phyloP scores from a whole-genome alignment of 2,888 invertebrate genomes.

The Erpobdella octoculata region DNA sequence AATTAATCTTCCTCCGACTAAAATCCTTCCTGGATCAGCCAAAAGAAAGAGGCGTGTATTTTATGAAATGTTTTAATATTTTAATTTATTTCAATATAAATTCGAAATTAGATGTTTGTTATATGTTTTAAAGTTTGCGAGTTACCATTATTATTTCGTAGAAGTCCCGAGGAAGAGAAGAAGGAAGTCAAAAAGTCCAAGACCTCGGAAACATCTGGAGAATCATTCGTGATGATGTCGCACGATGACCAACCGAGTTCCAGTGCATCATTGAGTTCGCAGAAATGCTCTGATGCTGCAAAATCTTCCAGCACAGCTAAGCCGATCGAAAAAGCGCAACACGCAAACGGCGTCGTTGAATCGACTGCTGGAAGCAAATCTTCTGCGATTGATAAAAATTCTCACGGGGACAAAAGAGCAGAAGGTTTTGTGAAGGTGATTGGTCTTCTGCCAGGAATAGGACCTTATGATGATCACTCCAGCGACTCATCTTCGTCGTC shows the following conservation, averaged over 20 bases:
- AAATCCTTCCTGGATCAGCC: neutral
- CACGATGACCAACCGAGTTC: too few species aligned
- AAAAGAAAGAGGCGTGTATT: neutral
- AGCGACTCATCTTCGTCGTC: neutral
- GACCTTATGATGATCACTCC: neutral
- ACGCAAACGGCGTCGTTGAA: neutral
- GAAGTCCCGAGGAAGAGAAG: neutral
- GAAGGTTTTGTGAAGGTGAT: neutral
- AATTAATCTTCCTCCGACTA: neutral
- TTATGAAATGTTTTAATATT: neutral
- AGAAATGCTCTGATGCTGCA: too few species aligned
- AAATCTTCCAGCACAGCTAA: neutral
- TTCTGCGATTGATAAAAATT: neutral
- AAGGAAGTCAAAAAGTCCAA: neutral
- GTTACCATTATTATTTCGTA: neutral
- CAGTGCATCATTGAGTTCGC: too few species aligned
- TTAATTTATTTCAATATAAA: too few species aligned
- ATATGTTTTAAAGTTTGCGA: neutral
- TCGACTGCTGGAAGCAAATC: neutral
- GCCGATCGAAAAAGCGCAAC: neutral
- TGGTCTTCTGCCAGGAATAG: neutral
- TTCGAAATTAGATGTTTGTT: too few species aligned
- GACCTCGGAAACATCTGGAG: neutral
- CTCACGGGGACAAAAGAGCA: neutral
- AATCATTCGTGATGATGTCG: neutral